Percentiles rank a stretch among this genome's conserved stretches.
Conservation (phyloP, 1,140 invertebrate species). For the Drosophila sproati region DNA sequence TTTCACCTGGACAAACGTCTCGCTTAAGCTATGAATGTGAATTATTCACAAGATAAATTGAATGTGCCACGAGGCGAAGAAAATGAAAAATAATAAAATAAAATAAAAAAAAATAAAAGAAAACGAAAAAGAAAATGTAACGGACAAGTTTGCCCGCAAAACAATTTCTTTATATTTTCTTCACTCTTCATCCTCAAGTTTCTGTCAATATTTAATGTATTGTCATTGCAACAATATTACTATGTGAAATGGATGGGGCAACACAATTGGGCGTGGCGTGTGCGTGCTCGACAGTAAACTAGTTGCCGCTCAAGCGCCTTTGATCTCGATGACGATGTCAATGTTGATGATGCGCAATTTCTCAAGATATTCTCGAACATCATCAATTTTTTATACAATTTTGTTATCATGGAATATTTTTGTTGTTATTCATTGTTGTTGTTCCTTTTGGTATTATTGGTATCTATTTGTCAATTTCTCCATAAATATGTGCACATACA, state of each 20-base stretch:
- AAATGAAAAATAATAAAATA: constrained; percentile 45
- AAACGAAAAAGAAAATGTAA: constrained; percentile 17
- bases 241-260: background rate
- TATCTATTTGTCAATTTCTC: constrained; percentile 40
- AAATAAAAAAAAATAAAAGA: constrained; percentile 5
- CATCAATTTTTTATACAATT: constrained; percentile 63
- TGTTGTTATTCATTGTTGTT: constrained; percentile 10
- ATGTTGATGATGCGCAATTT: constrained; percentile 69
- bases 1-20: constrained; percentile 52
- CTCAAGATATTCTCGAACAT: constrained; percentile 72
- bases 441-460: constrained; percentile 15
- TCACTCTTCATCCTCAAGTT: constrained; percentile 26
- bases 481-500: constrained; percentile 35
- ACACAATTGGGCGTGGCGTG: constrained; percentile 18
- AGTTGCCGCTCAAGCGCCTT: constrained; percentile 58
- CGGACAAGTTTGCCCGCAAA: constrained; percentile 45
- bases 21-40: constrained; percentile 45
- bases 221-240: constrained; percentile 59
- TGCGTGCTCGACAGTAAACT: constrained; percentile 47
- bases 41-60: constrained; percentile 69
- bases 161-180: constrained; percentile 44
- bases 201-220: constrained; percentile 71
- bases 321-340: constrained; percentile 69
- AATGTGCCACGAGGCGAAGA: constrained; percentile 33
- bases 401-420: constrained; percentile 36